Evolutionary conservation across 2,797 vertebrate genomes (phyloP).

Genomic region (Peromyscus attwateri): DNA sequence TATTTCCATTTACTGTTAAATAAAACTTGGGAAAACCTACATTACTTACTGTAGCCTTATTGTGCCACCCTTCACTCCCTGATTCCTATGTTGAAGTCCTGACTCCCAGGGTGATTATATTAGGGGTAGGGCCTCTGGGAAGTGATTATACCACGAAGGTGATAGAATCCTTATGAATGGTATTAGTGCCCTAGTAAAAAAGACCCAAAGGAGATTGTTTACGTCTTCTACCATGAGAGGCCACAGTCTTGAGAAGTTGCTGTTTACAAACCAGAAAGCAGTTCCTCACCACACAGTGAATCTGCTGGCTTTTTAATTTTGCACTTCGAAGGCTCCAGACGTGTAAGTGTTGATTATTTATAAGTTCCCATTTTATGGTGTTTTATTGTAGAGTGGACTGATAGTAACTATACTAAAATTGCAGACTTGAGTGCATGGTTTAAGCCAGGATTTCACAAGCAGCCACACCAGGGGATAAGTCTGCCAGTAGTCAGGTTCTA

Average conservation of each 20-base stretch:
- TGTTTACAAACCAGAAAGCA: neutral
- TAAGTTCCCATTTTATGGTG: neutral
- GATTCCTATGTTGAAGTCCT: neutral
- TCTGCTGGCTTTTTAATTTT: neutral
- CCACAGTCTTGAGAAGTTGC: neutral
- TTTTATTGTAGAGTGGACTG: neutral
- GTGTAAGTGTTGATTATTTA: neutral
- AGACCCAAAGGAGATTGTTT: neutral
- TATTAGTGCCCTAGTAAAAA: neutral
- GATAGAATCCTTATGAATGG: neutral
- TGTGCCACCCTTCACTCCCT: neutral
- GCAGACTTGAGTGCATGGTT: neutral
- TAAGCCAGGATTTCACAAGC: neutral
- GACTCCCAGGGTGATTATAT: neutral
- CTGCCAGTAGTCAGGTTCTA: neutral
- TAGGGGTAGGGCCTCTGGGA: neutral
- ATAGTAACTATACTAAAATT: neutral
- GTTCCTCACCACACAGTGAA: neutral
- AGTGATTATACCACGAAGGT: neutral
- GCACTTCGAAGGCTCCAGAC: neutral
- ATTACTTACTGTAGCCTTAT: neutral
- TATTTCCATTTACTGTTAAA: neutral
- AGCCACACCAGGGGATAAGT: neutral
- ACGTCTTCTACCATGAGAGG: neutral
- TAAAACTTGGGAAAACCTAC: constrained; percentile 24